phyloP scores from a whole-genome alignment of 1,140 invertebrate species.

The Heterodera carotae region DNA sequence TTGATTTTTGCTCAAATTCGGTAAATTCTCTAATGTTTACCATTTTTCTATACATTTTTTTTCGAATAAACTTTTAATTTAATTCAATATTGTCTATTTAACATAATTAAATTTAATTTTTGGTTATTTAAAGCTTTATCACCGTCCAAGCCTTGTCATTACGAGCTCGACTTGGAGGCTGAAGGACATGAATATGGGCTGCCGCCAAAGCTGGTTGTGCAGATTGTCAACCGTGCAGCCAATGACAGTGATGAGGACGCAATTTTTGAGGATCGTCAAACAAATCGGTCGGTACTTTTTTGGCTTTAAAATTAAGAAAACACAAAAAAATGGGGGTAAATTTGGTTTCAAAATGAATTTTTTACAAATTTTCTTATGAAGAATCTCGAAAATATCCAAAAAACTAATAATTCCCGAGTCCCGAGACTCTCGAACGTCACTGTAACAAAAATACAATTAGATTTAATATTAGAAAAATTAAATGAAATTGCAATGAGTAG shows the following conservation, averaged over 20 bases:
- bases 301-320: conserved; percentile 4
- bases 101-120: conserved; percentile 4
- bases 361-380: no score
- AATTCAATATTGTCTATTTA: not conserved
- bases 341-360: no score
- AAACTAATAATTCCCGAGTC: no score
- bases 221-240: conserved; percentile 60
- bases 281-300: conserved; percentile 26
- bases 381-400: no score
- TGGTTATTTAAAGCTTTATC: conserved; percentile 39
- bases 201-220: conserved; percentile 54
- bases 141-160: conserved; percentile 48
- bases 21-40: no score
- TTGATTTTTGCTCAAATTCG: no score
- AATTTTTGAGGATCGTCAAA: conserved; percentile 52
- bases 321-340: no score
- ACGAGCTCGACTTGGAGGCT: conserved; percentile 52
- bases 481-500: no score
- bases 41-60: no score
- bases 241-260: conserved; percentile 64
- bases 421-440: no score
- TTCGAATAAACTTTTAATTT: not conserved
- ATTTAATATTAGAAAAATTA: no score
- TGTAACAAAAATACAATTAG: no score
- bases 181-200: conserved; percentile 60